Percentiles rank a stretch among this genome's conserved stretches.
Evolutionary conservation across 2,888 invertebrate species (phyloP).

Genomic region (Caenorhabditis auriculariae): DNA sequence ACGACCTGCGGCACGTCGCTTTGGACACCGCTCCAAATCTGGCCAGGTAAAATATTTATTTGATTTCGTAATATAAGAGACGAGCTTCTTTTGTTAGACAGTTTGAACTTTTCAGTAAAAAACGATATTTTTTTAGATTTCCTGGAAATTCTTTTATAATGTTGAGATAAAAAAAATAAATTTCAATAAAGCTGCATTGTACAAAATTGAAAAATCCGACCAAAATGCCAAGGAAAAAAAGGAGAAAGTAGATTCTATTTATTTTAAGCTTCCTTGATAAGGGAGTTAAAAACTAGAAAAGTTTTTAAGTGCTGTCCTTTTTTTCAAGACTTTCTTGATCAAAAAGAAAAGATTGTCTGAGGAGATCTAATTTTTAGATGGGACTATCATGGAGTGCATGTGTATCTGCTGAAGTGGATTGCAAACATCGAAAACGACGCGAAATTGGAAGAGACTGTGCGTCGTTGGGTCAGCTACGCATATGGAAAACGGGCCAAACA

Average conservation of each 20-base stretch:
- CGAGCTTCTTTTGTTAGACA: too few relatives aligned
- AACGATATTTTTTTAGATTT: not conserved
- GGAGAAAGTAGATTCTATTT: too few relatives aligned
- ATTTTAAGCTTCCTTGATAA: too few relatives aligned
- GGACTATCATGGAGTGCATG: constrained; percentile 98
- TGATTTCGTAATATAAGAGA: too few relatives aligned
- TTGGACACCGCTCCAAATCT: constrained; percentile 79
- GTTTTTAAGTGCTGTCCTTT: too few relatives aligned
- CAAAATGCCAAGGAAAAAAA: too few relatives aligned
- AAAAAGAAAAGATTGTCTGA: not conserved
- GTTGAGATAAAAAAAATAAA: not conserved
- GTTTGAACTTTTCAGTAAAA: not conserved
- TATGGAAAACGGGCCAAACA: constrained; percentile 56
- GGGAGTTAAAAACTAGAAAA: too few relatives aligned
- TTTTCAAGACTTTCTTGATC: not conserved
- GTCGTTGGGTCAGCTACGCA: constrained; percentile 59
- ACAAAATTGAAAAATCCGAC: too few relatives aligned
- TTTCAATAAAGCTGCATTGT: too few relatives aligned
- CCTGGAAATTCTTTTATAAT: not conserved
- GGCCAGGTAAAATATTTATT: constrained; percentile 71
- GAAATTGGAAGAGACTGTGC: constrained; percentile 42
- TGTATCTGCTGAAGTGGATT: constrained; percentile 82
- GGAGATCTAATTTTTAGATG: constrained; percentile 68
- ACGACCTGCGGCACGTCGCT: constrained; percentile 91
- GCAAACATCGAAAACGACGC: constrained; percentile 76